A percentile compares a stretch with the other conserved stretches of the same genome.
These are phyloP conservation scores for Dasysyrphus albostriatus DNA, from an alignment of 2,888 invertebrate genomes.

Conservation along the genomic window DNA sequence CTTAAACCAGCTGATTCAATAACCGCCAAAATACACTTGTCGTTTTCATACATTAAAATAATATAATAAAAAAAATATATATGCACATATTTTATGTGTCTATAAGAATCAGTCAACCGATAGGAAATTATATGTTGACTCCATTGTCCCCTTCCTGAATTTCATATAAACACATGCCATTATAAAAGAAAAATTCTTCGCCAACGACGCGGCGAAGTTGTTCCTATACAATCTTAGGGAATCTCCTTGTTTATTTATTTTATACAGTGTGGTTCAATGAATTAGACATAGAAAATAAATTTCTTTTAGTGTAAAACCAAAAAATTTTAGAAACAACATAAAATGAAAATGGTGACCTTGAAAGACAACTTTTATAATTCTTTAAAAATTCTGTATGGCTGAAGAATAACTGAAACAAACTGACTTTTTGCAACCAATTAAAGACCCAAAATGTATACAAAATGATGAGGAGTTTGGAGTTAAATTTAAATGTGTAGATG, in stretches of 20 bases:
- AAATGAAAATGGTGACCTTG: too few relatives aligned
- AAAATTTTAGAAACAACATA: too few relatives aligned
- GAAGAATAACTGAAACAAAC: too few relatives aligned
- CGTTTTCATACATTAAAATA: neutral
- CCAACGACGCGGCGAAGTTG: neutral
- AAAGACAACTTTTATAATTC: too few relatives aligned
- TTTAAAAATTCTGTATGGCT: too few relatives aligned
- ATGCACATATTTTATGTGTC: neutral
- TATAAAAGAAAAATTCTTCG: neutral
- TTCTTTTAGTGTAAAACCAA: too few relatives aligned
- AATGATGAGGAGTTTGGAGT: too few relatives aligned
- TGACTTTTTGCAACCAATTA: too few relatives aligned
- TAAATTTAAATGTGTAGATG: too few relatives aligned
- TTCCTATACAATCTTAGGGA: constrained; percentile 34
- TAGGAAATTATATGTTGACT: constrained; percentile 46
- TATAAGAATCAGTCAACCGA: constrained; percentile 62
- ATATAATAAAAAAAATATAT: neutral
- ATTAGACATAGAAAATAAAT: neutral
- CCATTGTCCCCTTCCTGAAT: constrained; percentile 33
- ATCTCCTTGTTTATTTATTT: constrained; percentile 56
- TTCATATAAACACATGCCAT: constrained; percentile 26
- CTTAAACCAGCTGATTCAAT: constrained; percentile 58
- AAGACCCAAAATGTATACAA: too few relatives aligned
- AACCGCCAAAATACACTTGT: constrained; percentile 71
- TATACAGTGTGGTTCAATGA: neutral